phyloP scores from a whole-genome alignment of 2,888 invertebrate species.

The Amphipyra tragopoginis region DNA sequence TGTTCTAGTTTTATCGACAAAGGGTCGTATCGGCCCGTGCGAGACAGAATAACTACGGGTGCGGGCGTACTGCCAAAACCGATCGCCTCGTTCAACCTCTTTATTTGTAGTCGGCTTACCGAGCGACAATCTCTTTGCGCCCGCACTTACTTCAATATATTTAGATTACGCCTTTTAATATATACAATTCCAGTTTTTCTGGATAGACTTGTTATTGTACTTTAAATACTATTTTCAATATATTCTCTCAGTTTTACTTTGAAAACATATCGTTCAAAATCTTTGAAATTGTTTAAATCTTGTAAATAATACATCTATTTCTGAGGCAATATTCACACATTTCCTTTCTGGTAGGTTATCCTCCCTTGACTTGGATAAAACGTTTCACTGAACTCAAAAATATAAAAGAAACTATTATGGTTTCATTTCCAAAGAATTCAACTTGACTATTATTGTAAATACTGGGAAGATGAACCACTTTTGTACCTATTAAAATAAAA shows the following conservation, averaged over 20 bases:
- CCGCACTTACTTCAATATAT: constrained; percentile 69
- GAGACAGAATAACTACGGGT: constrained; percentile 64
- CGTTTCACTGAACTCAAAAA: too few species aligned
- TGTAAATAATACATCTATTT: not conserved
- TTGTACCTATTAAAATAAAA: too few species aligned
- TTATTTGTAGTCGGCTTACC: constrained; percentile 78
- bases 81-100: constrained; percentile 69
- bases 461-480: too few species aligned
- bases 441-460: too few species aligned
- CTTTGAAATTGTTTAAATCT: too few species aligned
- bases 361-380: not conserved
- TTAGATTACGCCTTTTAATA: constrained; percentile 56
- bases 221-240: not conserved
- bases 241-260: too few species aligned
- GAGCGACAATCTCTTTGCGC: constrained; percentile 70
- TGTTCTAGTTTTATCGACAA: constrained; percentile 69
- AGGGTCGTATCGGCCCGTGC: constrained; percentile 61
- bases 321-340: not conserved
- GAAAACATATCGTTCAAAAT: too few species aligned
- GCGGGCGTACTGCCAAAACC: constrained; percentile 78
- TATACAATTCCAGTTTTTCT: not conserved
- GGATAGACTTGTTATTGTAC: not conserved
- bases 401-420: too few species aligned
- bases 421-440: too few species aligned
- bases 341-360: not conserved